phyloP scores from a whole-genome alignment of 2,888 invertebrate genomes.

The Dyspetes luteomarginatus region DNA sequence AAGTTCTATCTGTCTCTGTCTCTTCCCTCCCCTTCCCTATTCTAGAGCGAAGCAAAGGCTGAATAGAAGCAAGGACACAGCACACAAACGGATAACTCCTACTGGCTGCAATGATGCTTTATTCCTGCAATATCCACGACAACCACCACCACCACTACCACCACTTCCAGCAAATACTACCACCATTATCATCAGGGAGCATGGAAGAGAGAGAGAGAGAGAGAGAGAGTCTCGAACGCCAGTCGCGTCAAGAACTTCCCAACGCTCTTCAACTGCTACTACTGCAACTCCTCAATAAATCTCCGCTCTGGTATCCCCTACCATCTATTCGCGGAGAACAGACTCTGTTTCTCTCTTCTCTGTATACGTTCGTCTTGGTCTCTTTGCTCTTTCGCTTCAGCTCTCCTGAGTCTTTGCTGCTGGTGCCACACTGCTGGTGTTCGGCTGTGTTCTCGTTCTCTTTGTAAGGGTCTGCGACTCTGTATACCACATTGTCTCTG shows the following conservation, averaged over 20 bases:
- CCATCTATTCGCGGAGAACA: slow-evolving; percentile 37
- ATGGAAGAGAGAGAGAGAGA: slow-evolving; percentile 14
- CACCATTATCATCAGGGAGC: slow-evolving; percentile 64
- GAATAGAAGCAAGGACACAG: slow-evolving; percentile 27
- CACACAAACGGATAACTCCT: slow-evolving; percentile 29
- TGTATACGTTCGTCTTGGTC: slow-evolving; percentile 18
- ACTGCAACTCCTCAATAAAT: slow-evolving; percentile 75
- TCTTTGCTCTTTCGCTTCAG: slow-evolving; percentile 38
- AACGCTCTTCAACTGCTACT: slow-evolving; percentile 66
- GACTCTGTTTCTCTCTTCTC: slow-evolving; percentile 34
- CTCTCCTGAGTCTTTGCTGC: slow-evolving; percentile 55
- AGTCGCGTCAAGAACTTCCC: slow-evolving; percentile 75
- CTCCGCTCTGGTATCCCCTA: slow-evolving; percentile 62
- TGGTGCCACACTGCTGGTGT: slow-evolving; percentile 14
- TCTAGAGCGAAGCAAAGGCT: slow-evolving; percentile 3
- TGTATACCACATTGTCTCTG: slow-evolving; percentile 52
- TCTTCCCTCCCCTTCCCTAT: background rate
- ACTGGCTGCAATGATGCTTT: slow-evolving; percentile 37
- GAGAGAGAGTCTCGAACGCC: slow-evolving; percentile 33
- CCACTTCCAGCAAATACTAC: slow-evolving; percentile 60
- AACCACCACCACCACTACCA: slow-evolving; percentile 51
- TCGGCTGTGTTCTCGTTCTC: slow-evolving; percentile 29
- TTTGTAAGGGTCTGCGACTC: slow-evolving; percentile 49
- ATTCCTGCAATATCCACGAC: slow-evolving; percentile 38
- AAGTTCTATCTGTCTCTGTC: slow-evolving; percentile 62